phyloP scores from a whole-genome alignment of 2,113 vertebrate genomes.

The Mionectes macconnelli region DNA sequence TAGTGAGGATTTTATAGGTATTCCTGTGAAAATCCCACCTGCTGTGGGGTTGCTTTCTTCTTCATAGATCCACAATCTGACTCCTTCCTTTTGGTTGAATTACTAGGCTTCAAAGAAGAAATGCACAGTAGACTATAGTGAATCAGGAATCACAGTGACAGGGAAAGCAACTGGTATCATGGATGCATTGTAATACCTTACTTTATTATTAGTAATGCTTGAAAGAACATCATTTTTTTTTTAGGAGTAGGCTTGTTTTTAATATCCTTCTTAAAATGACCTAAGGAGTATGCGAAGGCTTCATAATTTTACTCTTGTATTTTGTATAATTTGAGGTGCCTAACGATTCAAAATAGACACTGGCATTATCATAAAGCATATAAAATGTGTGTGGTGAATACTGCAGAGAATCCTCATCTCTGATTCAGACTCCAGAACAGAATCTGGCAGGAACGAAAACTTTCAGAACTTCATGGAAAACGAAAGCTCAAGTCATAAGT shows the following conservation, averaged over 20 bases:
- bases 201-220: slow-evolving; percentile 10
- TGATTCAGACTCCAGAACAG: background rate
- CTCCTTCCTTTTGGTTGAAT: slow-evolving; percentile 6
- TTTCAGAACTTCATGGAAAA: slow-evolving; percentile 35
- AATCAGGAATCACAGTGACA: background rate
- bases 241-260: background rate
- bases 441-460: background rate
- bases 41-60: slow-evolving; percentile 45
- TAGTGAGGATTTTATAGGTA: slow-evolving; percentile 29
- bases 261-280: background rate
- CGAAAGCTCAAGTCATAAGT: slow-evolving; percentile 15
- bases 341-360: background rate
- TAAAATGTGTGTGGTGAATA: background rate
- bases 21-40: slow-evolving; percentile 48
- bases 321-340: background rate
- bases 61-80: slow-evolving; percentile 2
- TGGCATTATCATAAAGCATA: background rate
- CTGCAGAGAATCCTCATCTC: background rate
- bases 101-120: slow-evolving; percentile 50
- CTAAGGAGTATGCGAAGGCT: background rate
- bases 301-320: background rate
- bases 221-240: background rate
- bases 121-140: background rate
- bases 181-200: background rate
- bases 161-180: background rate